Evolutionary conservation across 2,113 vertebrate genomes (phyloP).

Genomic region (Aplodontia rufa): DNA sequence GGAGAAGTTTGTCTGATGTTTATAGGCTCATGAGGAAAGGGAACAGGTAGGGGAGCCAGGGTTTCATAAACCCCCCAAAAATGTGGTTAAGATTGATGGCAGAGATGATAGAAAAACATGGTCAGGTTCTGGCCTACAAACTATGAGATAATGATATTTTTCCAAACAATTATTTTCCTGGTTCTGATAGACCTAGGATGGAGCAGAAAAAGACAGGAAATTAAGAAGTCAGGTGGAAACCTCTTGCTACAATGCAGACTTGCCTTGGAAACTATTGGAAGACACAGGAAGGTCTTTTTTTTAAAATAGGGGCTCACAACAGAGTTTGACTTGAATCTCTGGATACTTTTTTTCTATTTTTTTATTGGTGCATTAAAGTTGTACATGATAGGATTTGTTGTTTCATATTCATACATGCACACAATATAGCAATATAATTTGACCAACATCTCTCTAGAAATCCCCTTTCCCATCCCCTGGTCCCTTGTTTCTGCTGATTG

Average conservation of each 20-base stretch:
- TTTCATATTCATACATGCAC: too few relatives aligned
- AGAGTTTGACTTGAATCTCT: too few relatives aligned
- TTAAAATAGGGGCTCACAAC: neutral
- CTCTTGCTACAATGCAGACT: neutral
- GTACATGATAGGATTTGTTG: too few relatives aligned
- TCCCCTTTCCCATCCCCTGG: too few relatives aligned
- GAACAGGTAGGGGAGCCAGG: neutral
- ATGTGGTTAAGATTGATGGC: neutral
- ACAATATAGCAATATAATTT: too few relatives aligned
- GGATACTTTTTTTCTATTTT: too few relatives aligned
- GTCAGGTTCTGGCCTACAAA: neutral
- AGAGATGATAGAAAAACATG: neutral
- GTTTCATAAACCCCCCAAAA: neutral
- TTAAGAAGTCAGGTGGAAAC: neutral
- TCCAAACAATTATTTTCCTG: neutral
- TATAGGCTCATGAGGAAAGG: neutral
- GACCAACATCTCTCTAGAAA: too few relatives aligned
- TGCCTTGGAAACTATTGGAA: neutral
- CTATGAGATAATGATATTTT: neutral
- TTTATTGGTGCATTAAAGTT: too few relatives aligned
- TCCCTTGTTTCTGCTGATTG: too few relatives aligned
- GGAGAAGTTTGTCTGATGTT: neutral
- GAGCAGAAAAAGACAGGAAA: neutral
- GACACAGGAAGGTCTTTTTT: neutral
- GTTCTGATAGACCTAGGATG: neutral